phyloP scores from a whole-genome alignment of 1,140 invertebrate genomes.

The Maniola jurtina region DNA sequence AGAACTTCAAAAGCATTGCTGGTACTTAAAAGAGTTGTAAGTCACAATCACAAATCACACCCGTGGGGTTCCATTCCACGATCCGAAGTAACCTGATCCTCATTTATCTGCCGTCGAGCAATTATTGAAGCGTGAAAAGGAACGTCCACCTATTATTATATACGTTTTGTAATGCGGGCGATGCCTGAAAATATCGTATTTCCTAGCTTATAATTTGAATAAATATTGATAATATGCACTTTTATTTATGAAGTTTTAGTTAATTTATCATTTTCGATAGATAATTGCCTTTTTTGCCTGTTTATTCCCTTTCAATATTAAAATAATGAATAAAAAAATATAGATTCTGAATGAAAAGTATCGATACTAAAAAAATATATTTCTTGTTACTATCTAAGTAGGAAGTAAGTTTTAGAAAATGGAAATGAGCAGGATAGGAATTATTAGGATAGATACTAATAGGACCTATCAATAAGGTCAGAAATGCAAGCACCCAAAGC shows the following conservation, averaged over 20 bases:
- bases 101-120: conserved; percentile 77
- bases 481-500: no score
- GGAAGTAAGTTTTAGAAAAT: no score
- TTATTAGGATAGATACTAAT: no score
- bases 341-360: no score
- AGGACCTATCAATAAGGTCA: no score
- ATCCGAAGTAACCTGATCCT: conserved; percentile 58
- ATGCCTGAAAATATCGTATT: conserved; percentile 75
- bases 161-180: conserved; percentile 76
- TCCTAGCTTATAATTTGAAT: conserved; percentile 44
- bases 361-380: no score
- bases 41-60: conserved; percentile 47
- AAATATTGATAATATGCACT: conserved; percentile 19
- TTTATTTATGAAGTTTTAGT: conserved; percentile 18
- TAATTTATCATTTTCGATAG: neutral
- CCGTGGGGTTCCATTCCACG: conserved; percentile 51
- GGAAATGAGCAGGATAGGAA: no score
- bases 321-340: no score
- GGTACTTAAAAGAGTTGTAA: conserved; percentile 62
- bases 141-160: conserved; percentile 76
- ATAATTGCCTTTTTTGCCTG: no score
- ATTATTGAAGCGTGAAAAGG: conserved; percentile 79
- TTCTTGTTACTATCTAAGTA: no score
- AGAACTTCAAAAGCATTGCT: conserved; percentile 29
- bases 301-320: no score